These are phyloP conservation scores for Daubentonia madagascariensis DNA, from an alignment of 2,113 vertebrate genomes.

Conservation along the genomic window DNA sequence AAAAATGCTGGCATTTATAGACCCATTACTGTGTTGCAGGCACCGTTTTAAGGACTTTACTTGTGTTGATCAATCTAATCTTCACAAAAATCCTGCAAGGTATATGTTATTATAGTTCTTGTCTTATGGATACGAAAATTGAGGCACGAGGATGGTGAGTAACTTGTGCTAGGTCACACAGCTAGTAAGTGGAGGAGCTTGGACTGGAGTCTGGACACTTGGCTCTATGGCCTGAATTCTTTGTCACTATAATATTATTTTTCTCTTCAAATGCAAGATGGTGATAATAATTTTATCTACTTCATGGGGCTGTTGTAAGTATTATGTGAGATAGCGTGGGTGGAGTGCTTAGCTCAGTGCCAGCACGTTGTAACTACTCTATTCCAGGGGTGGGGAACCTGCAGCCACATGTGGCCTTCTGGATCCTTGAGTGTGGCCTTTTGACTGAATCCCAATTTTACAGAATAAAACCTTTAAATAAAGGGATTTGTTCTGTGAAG, in stretches of 20 bases:
- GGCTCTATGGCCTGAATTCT: neutral
- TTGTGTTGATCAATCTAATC: neutral
- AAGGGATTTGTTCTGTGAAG: too few relatives aligned
- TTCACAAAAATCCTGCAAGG: neutral
- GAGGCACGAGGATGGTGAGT: neutral
- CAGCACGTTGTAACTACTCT: neutral
- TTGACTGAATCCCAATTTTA: too few relatives aligned
- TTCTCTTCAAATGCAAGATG: neutral
- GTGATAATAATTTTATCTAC: neutral
- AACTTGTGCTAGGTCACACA: neutral
- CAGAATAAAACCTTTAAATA: too few relatives aligned
- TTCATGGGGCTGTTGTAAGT: neutral
- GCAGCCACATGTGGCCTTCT: too few relatives aligned
- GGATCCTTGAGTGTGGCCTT: too few relatives aligned
- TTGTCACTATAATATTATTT: neutral
- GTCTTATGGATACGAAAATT: neutral
- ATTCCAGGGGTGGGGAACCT: too few relatives aligned
- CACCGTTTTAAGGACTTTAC: neutral
- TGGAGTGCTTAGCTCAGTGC: neutral
- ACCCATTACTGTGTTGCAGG: neutral
- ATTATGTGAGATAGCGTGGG: rapidly evolving
- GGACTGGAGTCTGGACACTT: neutral
- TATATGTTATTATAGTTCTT: neutral
- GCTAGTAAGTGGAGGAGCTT: neutral
- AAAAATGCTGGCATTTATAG: neutral